Conservation (phyloP, 2,113 vertebrate genomes). For the Mus spicilegus region DNA sequence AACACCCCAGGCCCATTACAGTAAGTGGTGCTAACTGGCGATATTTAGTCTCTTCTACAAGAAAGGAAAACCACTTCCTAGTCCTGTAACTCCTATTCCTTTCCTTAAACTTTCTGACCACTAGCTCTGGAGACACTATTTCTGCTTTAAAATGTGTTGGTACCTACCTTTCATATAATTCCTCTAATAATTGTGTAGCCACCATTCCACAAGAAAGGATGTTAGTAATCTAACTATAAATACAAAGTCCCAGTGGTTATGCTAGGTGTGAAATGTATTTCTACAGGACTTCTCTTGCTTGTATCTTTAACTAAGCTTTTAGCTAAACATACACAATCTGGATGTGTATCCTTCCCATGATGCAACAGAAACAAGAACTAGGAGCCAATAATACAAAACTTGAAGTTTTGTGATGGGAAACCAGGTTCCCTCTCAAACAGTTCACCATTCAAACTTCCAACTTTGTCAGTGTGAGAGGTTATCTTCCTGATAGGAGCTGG, state of each 20-base stretch:
- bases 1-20: not conserved
- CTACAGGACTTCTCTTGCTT: not conserved
- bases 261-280: not conserved
- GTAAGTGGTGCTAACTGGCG: not conserved
- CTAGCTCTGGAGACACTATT: not conserved
- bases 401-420: not conserved
- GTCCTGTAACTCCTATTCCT: not conserved
- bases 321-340: not conserved
- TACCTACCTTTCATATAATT: slow-evolving; percentile 28
- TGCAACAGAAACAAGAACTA: not conserved
- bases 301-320: not conserved
- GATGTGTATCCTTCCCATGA: not conserved
- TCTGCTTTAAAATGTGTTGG: slow-evolving; percentile 31
- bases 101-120: not conserved
- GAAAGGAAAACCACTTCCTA: not conserved
- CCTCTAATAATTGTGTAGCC: slow-evolving; percentile 34
- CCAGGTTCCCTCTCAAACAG: not conserved
- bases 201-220: not conserved
- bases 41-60: not conserved
- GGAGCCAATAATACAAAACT: not conserved
- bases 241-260: not conserved
- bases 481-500: not conserved
- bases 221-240: not conserved
- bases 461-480: not conserved
- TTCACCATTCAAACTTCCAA: not conserved